These are phyloP conservation scores for Andrena bicolor DNA, from an alignment of 2,888 invertebrate species.

Conservation along the genomic window DNA sequence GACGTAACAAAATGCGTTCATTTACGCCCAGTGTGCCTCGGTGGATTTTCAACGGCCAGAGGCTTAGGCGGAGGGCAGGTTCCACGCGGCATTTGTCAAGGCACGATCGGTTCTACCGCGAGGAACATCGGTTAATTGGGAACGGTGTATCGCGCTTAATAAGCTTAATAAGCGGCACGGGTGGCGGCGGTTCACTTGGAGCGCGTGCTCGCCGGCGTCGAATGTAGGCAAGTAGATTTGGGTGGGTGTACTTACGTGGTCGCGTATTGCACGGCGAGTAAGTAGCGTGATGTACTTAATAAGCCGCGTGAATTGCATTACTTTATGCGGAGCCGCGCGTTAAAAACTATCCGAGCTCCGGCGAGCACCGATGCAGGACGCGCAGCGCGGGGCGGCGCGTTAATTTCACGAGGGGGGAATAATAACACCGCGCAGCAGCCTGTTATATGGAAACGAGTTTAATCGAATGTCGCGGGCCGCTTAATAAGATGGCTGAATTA, in stretches of 20 bases:
- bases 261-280: slow-evolving; percentile 22
- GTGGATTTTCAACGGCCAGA: not conserved
- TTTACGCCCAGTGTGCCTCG: slow-evolving; percentile 21
- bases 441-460: slow-evolving; percentile 6
- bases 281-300: slow-evolving; percentile 52
- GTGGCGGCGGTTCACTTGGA: not conserved
- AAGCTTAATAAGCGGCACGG: slow-evolving; percentile 7
- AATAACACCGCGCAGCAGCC: slow-evolving; percentile 8
- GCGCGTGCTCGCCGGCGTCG: slow-evolving; percentile 12
- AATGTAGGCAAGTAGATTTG: slow-evolving; percentile 56
- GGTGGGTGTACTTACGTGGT: slow-evolving; percentile 42
- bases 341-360: slow-evolving; percentile 36
- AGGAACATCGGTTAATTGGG: slow-evolving; percentile 26
- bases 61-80: not conserved
- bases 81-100: slow-evolving; percentile 17
- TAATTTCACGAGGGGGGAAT: slow-evolving; percentile 15
- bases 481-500: slow-evolving; percentile 48
- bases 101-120: not conserved
- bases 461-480: slow-evolving; percentile 7
- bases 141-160: slow-evolving; percentile 20
- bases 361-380: not conserved
- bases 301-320: slow-evolving; percentile 55
- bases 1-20: slow-evolving; percentile 6
- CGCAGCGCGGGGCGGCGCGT: not conserved
- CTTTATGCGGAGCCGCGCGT: slow-evolving; percentile 40